A percentile compares a stretch with the other conserved stretches of the same genome.
These are phyloP conservation scores for Anser cygnoides DNA, from an alignment of 2,113 vertebrate species.

Conservation along the genomic window DNA sequence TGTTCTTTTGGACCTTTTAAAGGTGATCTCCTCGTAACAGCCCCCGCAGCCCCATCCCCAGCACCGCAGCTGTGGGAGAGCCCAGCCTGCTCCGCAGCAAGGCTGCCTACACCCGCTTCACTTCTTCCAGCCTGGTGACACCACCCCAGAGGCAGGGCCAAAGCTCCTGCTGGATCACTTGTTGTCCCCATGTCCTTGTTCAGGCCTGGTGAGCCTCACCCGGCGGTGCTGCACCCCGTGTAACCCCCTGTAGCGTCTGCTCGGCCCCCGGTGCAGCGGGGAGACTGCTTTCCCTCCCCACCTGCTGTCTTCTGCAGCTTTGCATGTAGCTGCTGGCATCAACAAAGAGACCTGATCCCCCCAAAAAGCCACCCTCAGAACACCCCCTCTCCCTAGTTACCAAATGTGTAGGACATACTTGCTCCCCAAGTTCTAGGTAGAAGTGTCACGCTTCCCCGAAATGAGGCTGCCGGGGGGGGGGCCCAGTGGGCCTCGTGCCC, in stretches of 20 bases:
- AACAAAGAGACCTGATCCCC: neutral
- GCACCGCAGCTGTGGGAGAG: neutral
- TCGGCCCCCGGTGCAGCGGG: fast-evolving
- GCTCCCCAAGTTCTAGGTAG: neutral
- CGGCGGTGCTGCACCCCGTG: fast-evolving
- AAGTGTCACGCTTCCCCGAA: fast-evolving
- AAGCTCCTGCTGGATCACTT: neutral
- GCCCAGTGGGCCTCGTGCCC: neutral
- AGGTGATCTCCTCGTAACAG: too few species aligned
- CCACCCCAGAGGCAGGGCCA: neutral
- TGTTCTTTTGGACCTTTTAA: neutral
- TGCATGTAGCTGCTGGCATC: neutral
- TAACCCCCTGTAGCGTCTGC: fast-evolving
- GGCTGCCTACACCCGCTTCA: neutral
- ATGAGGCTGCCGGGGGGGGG: neutral
- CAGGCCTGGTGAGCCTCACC: neutral
- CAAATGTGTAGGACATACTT: fast-evolving
- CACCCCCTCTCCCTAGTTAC: neutral
- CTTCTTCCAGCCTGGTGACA: neutral
- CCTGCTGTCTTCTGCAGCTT: neutral
- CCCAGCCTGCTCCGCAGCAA: neutral
- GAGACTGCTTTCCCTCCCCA: neutral
- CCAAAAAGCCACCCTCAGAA: neutral
- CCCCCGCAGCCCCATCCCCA: fast-evolving
- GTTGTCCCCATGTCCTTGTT: fast-evolving